Evolutionary conservation across 2,888 invertebrate genomes (phyloP).

Genomic region (Pachliopta kotzebuea): DNA sequence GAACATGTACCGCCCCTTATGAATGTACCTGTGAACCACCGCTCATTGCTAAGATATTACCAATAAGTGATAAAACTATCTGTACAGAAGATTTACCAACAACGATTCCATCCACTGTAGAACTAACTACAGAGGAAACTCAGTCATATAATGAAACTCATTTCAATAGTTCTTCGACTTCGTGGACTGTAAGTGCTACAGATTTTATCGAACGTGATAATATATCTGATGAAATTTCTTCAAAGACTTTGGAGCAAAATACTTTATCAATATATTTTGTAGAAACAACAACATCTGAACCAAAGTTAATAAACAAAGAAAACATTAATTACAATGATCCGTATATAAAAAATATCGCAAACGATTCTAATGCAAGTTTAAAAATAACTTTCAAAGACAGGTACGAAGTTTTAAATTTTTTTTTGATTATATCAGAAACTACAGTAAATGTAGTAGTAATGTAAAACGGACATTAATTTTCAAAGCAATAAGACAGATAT

Average conservation of each 20-base stretch:
- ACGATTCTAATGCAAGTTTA: neutral
- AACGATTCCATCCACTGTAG: constrained; percentile 6
- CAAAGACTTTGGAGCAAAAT: neutral
- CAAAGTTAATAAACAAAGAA: neutral
- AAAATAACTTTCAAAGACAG: neutral
- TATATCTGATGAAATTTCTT: neutral
- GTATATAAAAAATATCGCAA: neutral
- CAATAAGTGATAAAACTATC: constrained; percentile 27
- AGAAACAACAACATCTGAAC: neutral
- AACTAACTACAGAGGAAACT: neutral
- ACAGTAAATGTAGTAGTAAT: no score
- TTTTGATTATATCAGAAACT: no score
- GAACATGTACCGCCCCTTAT: constrained; percentile 38
- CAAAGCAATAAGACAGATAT: neutral
- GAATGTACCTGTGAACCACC: constrained; percentile 55
- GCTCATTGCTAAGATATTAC: constrained; percentile 30
- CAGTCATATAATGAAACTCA: neutral
- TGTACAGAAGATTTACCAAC: constrained; percentile 26
- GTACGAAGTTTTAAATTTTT: no score
- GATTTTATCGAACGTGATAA: neutral
- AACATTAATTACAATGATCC: neutral
- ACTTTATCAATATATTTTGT: neutral
- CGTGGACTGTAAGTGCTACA: neutral
- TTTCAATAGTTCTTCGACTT: neutral
- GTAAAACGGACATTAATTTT: no score